Evolutionary conservation across 2,797 vertebrate genomes (phyloP), one percentile per base, ranked within the genome.

Genomic region (Poliocrania exsul): DNA sequence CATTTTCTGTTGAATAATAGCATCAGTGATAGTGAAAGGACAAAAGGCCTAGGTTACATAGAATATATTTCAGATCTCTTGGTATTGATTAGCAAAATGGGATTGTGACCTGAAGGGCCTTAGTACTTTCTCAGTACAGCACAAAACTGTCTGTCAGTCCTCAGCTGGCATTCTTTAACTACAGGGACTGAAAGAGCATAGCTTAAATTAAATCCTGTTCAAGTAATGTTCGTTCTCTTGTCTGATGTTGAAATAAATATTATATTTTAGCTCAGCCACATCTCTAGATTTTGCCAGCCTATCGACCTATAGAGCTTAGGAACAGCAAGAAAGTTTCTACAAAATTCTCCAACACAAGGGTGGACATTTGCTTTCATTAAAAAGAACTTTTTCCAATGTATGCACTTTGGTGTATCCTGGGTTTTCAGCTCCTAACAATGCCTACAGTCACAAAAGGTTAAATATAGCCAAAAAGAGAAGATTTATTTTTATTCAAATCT

Each of bases 51-150:
- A 67, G 26, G 50, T 77, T 85, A 77, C 50, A 86, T 7, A 84
- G 86, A 95, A 74, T 73, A 19, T 60, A 42, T 81, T 92, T 88
- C 65, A 92, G 49, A 94, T 54, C 40, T 69, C 57, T 79, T 95
- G 38, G 5, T 73, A 74, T 16, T 23, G 77, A 80, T 92, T 93
- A 92, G 38, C 35, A 95, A 92, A 86, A 28, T 61, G 46, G 5
- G 16, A 79, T 86, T 93, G 84, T 90, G 82, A 88, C 35, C 50
- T 6, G n/a, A 57, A 90, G 70, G 86, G 53, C 11, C 11, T 96
- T 74, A 46, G 26, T 64, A n/a, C 75, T 85, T 88, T 83, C 71
- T 92, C 12, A n/a, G n/a, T 6, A 13, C 24, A 66, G 35, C 26
- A 82, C 71, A 62, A 40, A 93, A 86, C 16, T 61, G 2, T 75